Conservation (phyloP, 53 echinoderm and acorn worm genomes). For the Crossaster papposus region DNA sequence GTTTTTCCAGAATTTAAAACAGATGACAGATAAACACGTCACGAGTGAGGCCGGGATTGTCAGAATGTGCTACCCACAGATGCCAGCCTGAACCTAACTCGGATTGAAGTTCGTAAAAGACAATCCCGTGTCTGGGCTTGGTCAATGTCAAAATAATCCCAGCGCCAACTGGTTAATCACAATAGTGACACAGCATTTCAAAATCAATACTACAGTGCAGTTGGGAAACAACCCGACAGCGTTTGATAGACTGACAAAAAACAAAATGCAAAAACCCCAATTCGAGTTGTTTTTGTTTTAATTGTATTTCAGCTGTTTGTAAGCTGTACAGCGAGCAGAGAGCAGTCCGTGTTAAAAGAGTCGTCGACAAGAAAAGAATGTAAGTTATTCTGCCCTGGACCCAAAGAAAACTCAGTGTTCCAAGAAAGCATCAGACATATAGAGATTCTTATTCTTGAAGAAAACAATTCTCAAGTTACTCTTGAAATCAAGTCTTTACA, state of each 20-base stretch:
- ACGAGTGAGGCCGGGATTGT: too few relatives aligned
- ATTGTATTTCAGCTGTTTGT: slow-evolving; percentile 77
- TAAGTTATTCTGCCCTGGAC: slow-evolving; percentile 56
- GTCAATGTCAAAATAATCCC: too few relatives aligned
- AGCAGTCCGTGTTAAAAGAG: slow-evolving; percentile 91
- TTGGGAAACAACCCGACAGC: too few relatives aligned
- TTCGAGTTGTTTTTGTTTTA: not conserved
- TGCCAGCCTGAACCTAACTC: too few relatives aligned
- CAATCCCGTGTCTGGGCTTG: too few relatives aligned
- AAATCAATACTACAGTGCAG: too few relatives aligned
- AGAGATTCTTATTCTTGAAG: not conserved
- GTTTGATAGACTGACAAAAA: not conserved
- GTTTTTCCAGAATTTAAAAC: too few relatives aligned
- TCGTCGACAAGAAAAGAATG: slow-evolving; percentile 98
- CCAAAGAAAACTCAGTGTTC: not conserved
- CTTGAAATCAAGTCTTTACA: not conserved
- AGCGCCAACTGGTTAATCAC: too few relatives aligned
- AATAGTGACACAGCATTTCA: too few relatives aligned
- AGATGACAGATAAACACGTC: too few relatives aligned
- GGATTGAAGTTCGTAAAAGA: too few relatives aligned
- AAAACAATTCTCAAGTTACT: not conserved
- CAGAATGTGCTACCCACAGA: too few relatives aligned
- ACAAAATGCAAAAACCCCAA: not conserved
- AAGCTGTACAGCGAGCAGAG: slow-evolving; percentile 97
- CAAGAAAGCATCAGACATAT: not conserved